Conservation (phyloP, 2,797 vertebrate species). For the Brachyrhaphis roseni region DNA sequence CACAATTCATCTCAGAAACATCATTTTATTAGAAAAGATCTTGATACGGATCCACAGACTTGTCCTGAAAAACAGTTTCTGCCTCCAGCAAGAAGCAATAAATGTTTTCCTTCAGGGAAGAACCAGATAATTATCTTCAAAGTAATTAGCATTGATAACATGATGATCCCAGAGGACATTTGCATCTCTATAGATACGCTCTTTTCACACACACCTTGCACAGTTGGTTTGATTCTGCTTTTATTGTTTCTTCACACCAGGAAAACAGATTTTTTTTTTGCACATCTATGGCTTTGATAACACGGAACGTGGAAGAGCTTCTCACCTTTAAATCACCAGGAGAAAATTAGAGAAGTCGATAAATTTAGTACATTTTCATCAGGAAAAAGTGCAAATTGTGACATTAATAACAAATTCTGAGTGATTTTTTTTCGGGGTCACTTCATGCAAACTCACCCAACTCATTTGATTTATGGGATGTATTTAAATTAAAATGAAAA, state of each 20-base stretch:
- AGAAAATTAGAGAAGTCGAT: not conserved
- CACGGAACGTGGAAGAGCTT: not conserved
- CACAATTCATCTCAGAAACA: conserved; percentile 19
- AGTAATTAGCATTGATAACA: conserved; percentile 25
- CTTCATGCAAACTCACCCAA: not conserved
- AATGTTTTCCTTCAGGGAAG: conserved; percentile 11
- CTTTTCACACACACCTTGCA: not conserved
- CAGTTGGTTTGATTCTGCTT: not conserved
- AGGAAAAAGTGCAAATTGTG: not conserved
- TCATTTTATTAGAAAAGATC: conserved; percentile 17
- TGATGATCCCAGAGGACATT: not conserved
- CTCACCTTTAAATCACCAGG: not conserved
- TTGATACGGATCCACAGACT: conserved; percentile 1
- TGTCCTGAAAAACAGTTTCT: conserved; percentile 3
- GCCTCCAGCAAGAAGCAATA: not conserved
- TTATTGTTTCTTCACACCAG: not conserved
- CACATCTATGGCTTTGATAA: not conserved
- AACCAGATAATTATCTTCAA: conserved; percentile 26
- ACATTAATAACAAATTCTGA: not conserved
- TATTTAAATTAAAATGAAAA: not conserved
- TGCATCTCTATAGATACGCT: not conserved
- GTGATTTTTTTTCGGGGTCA: not conserved
- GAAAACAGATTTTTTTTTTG: not conserved
- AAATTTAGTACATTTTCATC: not conserved
- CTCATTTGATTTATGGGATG: not conserved